Evolutionary conservation across 2,797 vertebrate species (phyloP).

Genomic region (Calcarius lapponicus): DNA sequence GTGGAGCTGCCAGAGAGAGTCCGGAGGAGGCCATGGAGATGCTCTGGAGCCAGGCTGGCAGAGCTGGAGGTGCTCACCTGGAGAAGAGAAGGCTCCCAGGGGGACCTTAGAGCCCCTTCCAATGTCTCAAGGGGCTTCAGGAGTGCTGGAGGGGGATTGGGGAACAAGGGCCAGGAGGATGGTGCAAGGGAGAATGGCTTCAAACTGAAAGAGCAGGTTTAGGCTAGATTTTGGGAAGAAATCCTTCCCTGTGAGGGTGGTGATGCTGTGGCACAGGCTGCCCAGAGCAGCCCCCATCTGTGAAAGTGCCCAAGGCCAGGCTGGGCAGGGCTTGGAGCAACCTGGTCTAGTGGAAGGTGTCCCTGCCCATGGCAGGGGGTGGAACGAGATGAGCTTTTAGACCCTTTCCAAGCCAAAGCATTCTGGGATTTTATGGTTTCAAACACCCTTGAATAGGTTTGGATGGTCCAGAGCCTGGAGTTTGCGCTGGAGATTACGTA

Average conservation of each 20-base stretch:
- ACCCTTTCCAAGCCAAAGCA: neutral
- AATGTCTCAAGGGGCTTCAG: neutral
- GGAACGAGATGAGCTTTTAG: accelerated
- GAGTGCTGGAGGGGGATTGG: neutral
- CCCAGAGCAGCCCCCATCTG: neutral
- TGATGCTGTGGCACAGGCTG: neutral
- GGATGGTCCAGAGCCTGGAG: neutral
- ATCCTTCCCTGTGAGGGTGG: neutral
- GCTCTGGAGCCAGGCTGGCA: neutral
- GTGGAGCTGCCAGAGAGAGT: neutral
- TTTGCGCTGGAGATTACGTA: neutral
- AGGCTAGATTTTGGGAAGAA: neutral
- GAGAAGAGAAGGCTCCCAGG: neutral
- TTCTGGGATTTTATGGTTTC: neutral
- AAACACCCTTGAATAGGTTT: neutral
- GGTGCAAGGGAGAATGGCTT: neutral
- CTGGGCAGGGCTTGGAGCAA: neutral
- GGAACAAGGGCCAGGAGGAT: neutral
- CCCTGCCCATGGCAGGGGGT: neutral
- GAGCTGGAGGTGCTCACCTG: neutral
- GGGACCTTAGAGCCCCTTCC: neutral
- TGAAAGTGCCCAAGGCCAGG: neutral
- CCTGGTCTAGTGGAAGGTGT: neutral
- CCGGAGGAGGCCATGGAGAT: neutral
- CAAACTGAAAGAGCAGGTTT: neutral